These are phyloP conservation scores for Hydrochoerus hydrochaeris DNA, from an alignment of 2,113 vertebrate species.

Conservation along the genomic window DNA sequence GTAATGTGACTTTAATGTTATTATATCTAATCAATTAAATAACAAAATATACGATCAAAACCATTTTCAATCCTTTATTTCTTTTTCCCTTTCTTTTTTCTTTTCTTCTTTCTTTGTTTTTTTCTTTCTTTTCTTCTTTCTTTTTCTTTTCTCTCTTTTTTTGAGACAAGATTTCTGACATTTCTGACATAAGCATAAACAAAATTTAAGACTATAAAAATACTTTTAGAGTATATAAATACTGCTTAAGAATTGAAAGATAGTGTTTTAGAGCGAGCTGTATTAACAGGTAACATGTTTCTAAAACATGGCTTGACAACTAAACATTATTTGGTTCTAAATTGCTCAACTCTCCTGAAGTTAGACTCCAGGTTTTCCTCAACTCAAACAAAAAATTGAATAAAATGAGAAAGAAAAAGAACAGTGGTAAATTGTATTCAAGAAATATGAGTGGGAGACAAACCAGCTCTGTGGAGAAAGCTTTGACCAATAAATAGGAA, in stretches of 20 bases:
- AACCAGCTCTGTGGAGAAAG: not conserved
- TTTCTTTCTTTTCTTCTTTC: not conserved
- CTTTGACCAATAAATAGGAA: not conserved
- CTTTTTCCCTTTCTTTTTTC: not conserved
- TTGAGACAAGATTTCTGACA: not conserved
- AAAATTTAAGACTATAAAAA: not conserved
- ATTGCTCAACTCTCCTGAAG: not conserved
- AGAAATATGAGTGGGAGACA: not conserved
- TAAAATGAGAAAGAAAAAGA: not conserved
- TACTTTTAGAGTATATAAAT: not conserved
- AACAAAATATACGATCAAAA: not conserved
- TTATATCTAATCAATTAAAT: not conserved
- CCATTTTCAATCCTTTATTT: not conserved
- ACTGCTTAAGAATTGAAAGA: not conserved
- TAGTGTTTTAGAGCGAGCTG: not conserved
- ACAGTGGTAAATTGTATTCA: not conserved
- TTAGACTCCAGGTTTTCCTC: not conserved
- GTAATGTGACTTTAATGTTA: not conserved
- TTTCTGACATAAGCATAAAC: conserved; percentile 6
- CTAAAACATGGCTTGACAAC: not conserved
- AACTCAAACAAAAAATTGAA: not conserved
- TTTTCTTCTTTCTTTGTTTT: not conserved
- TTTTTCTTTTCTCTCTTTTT: not conserved
- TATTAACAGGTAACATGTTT: not conserved
- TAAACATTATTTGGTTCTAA: not conserved